A percentile compares a stretch with the other conserved stretches of the same genome.
Conservation (phyloP, 2,797 vertebrate genomes). For the Brachyrhaphis roseni region DNA sequence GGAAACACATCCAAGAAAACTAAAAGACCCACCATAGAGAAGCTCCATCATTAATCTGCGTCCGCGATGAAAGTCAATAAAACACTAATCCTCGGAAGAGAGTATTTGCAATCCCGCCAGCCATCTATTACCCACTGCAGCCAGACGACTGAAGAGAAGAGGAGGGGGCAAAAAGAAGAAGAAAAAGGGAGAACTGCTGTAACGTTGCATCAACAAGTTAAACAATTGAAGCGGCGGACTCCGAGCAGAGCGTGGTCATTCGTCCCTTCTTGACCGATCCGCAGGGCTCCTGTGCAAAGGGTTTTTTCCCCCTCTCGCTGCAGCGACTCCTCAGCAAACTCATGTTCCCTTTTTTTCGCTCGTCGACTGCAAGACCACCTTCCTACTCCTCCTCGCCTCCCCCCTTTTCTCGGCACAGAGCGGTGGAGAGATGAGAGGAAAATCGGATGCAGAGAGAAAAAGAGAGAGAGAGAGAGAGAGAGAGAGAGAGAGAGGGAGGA, state of each 20-base stretch:
- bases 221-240: conserved; percentile 70
- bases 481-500: conserved; percentile 67
- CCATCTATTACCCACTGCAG: conserved; percentile 70
- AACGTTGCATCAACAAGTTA: conserved; percentile 82
- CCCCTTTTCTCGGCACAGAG: conserved; percentile 65
- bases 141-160: conserved; percentile 37
- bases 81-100: conserved; percentile 53
- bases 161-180: neutral
- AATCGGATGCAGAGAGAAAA: conserved; percentile 64
- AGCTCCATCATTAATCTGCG: conserved; percentile 67
- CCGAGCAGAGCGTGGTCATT: conserved; percentile 42
- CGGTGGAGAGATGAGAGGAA: conserved; percentile 66
- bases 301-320: conserved; percentile 58
- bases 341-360: conserved; percentile 63
- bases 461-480: conserved; percentile 62
- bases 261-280: conserved; percentile 50
- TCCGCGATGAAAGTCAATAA: conserved; percentile 56
- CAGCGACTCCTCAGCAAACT: conserved; percentile 79
- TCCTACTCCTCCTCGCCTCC: conserved; percentile 73
- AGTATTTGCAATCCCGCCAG: conserved; percentile 64
- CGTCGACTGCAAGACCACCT: conserved; percentile 81
- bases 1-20: conserved; percentile 23
- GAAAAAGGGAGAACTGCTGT: conserved; percentile 30
- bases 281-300: conserved; percentile 53
- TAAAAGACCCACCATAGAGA: conserved; percentile 66